Evolutionary conservation across 2,113 vertebrate species (phyloP).

Genomic region (Tichodroma muraria): DNA sequence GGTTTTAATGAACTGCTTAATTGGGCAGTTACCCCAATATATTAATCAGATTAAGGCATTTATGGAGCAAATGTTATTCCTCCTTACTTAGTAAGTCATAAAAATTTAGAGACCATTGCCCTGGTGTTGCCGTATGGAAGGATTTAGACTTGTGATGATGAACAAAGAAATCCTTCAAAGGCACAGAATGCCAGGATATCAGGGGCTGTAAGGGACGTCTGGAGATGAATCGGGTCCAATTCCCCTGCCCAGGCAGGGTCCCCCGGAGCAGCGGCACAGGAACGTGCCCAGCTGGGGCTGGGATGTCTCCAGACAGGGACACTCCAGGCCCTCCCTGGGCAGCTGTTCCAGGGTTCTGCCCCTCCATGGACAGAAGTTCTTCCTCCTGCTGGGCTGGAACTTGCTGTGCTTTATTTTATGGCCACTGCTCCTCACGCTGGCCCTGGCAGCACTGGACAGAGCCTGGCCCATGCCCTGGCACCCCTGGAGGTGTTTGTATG

Average conservation of each 20-base stretch:
- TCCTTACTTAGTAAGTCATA: not conserved
- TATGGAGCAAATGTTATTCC: not conserved
- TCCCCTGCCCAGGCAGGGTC: too few species aligned
- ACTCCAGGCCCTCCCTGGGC: too few species aligned
- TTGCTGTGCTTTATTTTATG: too few species aligned
- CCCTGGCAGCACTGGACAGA: too few species aligned
- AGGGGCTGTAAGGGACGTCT: accelerated
- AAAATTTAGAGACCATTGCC: not conserved
- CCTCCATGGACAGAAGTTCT: too few species aligned
- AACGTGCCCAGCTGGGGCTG: not conserved
- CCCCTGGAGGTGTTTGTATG: too few species aligned
- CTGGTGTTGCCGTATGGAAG: not conserved
- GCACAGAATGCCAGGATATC: accelerated
- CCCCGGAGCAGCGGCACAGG: not conserved
- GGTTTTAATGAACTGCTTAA: not conserved
- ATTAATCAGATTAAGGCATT: not conserved
- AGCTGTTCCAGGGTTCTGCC: too few species aligned
- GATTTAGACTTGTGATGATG: accelerated
- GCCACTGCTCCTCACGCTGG: too few species aligned
- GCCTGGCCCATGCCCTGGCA: too few species aligned
- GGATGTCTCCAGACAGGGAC: too few species aligned
- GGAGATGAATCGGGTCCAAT: not conserved
- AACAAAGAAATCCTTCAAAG: not conserved
- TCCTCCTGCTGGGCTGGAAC: too few species aligned
- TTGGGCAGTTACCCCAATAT: not conserved